These are phyloP conservation scores for Pseudochirops corinnae DNA, from an alignment of 2,797 vertebrate genomes.

Conservation along the genomic window DNA sequence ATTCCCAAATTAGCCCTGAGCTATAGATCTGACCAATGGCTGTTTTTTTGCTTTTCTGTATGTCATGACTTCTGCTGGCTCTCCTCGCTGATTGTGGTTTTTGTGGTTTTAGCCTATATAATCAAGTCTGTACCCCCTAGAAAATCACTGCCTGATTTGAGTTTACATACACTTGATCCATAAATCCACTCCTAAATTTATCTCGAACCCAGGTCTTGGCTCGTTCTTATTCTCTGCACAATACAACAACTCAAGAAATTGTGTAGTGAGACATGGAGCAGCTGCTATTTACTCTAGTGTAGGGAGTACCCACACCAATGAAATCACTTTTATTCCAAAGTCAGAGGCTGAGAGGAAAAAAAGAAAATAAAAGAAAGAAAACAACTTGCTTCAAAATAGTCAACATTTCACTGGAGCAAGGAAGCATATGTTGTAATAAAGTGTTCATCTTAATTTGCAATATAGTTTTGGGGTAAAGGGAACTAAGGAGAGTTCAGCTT, in stretches of 20 bases:
- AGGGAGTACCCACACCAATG: not conserved
- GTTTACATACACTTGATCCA: no score
- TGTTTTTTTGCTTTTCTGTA: no score
- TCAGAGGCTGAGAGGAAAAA: not conserved
- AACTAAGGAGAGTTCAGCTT: not conserved
- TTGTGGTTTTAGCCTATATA: no score
- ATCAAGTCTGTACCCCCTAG: no score
- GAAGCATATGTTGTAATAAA: not conserved
- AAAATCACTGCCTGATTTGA: no score
- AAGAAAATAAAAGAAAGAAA: not conserved
- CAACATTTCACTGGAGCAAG: not conserved
- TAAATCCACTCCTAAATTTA: no score
- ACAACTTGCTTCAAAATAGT: constrained; percentile 8
- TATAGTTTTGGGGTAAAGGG: not conserved
- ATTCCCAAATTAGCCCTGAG: no score
- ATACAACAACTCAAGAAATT: not conserved
- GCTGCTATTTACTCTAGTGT: not conserved
- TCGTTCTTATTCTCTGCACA: no score
- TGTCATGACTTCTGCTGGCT: no score
- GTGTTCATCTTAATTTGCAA: not conserved
- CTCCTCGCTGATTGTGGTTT: no score
- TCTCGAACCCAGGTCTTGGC: no score
- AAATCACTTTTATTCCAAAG: not conserved
- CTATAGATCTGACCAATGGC: no score
- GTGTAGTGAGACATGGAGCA: not conserved